Evolutionary conservation across 2,797 vertebrate species (phyloP).

Genomic region (Cetoscarus ocellatus): DNA sequence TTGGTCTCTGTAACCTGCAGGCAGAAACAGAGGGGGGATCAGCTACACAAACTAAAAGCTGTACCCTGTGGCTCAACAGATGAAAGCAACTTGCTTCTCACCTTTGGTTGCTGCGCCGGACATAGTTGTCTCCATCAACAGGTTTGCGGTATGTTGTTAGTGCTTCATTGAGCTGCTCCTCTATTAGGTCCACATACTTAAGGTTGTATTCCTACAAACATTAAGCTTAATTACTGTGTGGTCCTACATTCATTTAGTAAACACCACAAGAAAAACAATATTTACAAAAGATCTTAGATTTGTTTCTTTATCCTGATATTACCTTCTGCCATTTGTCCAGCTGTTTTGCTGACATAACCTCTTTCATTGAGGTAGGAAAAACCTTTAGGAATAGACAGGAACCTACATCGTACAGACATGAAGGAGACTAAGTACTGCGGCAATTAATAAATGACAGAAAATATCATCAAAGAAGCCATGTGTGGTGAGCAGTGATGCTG

Average conservation of each 20-base stretch:
- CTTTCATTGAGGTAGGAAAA: slow-evolving; percentile 99
- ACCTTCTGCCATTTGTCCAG: slow-evolving; percentile 99
- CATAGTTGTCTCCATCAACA: slow-evolving; percentile 98
- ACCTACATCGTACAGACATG: slow-evolving; percentile 82
- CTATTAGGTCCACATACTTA: slow-evolving; percentile 97
- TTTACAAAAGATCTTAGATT: background rate
- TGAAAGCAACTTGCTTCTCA: slow-evolving; percentile 52
- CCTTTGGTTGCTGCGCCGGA: slow-evolving; percentile 99
- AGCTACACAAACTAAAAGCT: background rate
- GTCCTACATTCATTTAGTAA: background rate
- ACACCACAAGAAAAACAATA: background rate
- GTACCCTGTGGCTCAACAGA: background rate
- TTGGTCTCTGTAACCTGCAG: slow-evolving; percentile 95
- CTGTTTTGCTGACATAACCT: slow-evolving; percentile 96
- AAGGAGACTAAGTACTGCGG: background rate
- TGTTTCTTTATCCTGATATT: slow-evolving; percentile 33
- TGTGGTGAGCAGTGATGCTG: background rate
- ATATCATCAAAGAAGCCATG: background rate
- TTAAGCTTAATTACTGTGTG: background rate
- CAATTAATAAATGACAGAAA: background rate
- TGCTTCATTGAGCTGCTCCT: slow-evolving; percentile 98
- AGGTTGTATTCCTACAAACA: slow-evolving; percentile 93
- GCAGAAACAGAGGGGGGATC: slow-evolving; percentile 25
- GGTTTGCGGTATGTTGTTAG: slow-evolving; percentile 98
- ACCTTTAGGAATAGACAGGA: slow-evolving; percentile 98